Percentiles rank a stretch among this genome's conserved stretches.
These are phyloP conservation scores for Heteractis magnifica DNA, from an alignment of 92 coral and sea anemone genomes.

Conservation along the genomic window DNA sequence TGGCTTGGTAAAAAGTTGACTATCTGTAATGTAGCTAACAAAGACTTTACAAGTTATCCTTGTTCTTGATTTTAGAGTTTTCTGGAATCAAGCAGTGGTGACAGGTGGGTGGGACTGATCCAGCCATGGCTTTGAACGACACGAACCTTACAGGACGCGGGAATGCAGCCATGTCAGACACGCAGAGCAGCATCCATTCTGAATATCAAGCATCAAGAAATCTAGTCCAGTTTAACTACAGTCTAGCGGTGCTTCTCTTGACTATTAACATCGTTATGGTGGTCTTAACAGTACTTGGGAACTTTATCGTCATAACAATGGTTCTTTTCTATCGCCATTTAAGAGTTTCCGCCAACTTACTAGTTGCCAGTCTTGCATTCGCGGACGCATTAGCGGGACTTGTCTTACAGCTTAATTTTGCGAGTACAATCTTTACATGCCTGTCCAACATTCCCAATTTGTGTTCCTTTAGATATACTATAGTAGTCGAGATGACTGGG, in stretches of 20 bases:
- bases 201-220: not conserved
- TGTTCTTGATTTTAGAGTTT: too few relatives aligned
- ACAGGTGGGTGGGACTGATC: too few relatives aligned
- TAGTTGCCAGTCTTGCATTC: conserved; percentile 4
- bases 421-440: not conserved
- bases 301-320: not conserved
- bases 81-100: too few relatives aligned
- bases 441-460: not conserved
- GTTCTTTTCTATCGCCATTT: not conserved
- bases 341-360: conserved; percentile 8
- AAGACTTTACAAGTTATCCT: too few relatives aligned
- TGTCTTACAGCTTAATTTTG: not conserved
- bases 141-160: not conserved
- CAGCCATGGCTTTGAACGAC: not conserved
- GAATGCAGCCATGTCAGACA: not conserved
- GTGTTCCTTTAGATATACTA: not conserved
- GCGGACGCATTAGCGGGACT: not conserved
- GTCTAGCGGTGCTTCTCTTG: not conserved
- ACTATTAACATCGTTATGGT: not conserved
- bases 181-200: not conserved
- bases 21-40: too few relatives aligned
- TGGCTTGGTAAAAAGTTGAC: too few relatives aligned
- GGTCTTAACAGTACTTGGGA: conserved; percentile 7
- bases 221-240: not conserved
- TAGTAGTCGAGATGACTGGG: conserved; percentile 1